A percentile compares a stretch with the other conserved stretches of the same genome.
These are phyloP conservation scores for Numenius arquata DNA, from an alignment of 2,113 vertebrate genomes.

Conservation along the genomic window DNA sequence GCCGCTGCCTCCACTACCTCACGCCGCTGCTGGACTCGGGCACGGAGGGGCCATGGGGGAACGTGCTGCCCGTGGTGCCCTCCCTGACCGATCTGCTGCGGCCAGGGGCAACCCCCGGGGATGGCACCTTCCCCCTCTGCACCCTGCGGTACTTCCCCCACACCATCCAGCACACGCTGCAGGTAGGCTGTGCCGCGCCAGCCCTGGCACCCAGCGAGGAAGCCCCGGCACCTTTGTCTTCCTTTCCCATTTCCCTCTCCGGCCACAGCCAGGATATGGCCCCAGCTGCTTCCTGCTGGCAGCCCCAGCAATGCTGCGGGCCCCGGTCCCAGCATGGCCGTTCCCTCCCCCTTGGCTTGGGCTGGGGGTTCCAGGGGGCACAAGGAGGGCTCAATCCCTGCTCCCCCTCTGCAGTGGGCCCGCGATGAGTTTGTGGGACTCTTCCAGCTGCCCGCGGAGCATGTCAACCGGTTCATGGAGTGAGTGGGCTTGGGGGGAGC, in stretches of 20 bases:
- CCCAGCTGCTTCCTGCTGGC: conserved; percentile 49
- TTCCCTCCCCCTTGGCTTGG: background rate
- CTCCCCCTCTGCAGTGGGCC: conserved; percentile 44
- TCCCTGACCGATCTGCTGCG: conserved; percentile 73
- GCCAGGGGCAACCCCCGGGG: background rate
- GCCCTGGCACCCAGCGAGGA: background rate
- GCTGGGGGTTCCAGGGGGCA: background rate
- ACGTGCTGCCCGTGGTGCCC: conserved; percentile 79
- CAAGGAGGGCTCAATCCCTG: rapidly evolving
- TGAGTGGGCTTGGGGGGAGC: conserved; percentile 5
- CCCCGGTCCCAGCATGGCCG: background rate
- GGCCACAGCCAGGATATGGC: background rate
- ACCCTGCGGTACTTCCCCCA: conserved; percentile 84
- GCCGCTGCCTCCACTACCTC: conserved; percentile 72
- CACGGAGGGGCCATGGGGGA: conserved; percentile 78
- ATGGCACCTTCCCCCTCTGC: conserved; percentile 73
- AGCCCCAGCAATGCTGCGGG: background rate
- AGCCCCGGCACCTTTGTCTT: background rate
- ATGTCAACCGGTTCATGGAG: conserved; percentile 42
- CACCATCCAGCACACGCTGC: conserved; percentile 83
- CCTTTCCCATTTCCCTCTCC: background rate
- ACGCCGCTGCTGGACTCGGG: conserved; percentile 85
- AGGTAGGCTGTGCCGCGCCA: conserved; percentile 60
- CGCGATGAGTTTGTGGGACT: conserved; percentile 61
- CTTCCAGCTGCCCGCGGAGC: conserved; percentile 49